These are phyloP conservation scores for Dichetophora obliterata DNA, from an alignment of 2,888 invertebrate species.

Conservation along the genomic window DNA sequence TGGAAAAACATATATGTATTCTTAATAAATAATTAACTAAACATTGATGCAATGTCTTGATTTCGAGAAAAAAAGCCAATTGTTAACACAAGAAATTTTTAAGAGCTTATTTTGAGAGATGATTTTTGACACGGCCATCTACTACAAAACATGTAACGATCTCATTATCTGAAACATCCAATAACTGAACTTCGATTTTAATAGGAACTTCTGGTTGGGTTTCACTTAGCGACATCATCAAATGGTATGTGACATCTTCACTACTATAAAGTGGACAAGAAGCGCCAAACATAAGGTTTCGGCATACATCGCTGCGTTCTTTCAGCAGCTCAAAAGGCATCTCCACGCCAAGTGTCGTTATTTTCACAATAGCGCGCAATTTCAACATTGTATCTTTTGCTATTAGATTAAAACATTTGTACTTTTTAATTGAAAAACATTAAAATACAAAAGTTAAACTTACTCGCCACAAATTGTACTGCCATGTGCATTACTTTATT, in stretches of 20 bases:
- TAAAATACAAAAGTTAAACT: no score
- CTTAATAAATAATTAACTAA: no score
- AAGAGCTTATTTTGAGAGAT: background rate
- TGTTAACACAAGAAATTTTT: background rate
- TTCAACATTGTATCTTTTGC: constrained; percentile 54
- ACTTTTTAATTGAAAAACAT: no score
- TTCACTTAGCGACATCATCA: constrained; percentile 58
- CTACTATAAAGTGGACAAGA: constrained; percentile 65
- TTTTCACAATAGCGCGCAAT: constrained; percentile 51
- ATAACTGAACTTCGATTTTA: constrained; percentile 57
- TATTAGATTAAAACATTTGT: constrained; percentile 33
- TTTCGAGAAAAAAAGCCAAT: background rate
- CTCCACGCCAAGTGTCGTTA: constrained; percentile 56
- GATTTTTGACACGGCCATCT: constrained; percentile 57
- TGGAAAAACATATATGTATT: no score
- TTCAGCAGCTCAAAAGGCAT: constrained; percentile 55
- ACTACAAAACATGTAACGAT: constrained; percentile 59
- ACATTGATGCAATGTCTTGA: constrained; percentile 8
- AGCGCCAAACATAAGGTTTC: constrained; percentile 61
- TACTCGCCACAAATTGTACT: constrained; percentile 62
- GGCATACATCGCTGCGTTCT: constrained; percentile 60
- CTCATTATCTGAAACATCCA: constrained; percentile 51
- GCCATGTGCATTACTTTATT: constrained; percentile 54
- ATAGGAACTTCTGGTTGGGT: constrained; percentile 60
- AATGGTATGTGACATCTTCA: constrained; percentile 65